Percentiles rank a stretch among this genome's conserved stretches.
phyloP scores from a whole-genome alignment of 2,888 invertebrate species.

The Boloria selene region DNA sequence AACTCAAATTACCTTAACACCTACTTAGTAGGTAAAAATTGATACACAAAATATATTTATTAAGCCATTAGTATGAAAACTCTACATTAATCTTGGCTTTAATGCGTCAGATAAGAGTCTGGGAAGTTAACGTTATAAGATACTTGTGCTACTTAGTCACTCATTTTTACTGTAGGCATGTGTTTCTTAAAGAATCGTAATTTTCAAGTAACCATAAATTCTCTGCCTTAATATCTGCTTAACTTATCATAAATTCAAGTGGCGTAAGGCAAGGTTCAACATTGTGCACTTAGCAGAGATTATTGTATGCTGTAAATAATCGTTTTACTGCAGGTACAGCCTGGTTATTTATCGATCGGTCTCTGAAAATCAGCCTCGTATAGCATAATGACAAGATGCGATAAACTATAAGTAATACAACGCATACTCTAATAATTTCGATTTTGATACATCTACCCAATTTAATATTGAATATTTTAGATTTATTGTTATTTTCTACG shows the following conservation, averaged over 20 bases:
- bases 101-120: constrained; percentile 10
- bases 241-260: constrained; percentile 67
- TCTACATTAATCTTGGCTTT: neutral
- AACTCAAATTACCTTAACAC: too few species aligned
- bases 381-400: neutral
- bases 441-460: too few species aligned
- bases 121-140: constrained; percentile 7
- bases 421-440: too few species aligned
- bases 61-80: neutral
- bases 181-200: constrained; percentile 38
- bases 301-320: constrained; percentile 65
- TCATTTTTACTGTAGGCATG: constrained; percentile 13
- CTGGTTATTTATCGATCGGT: constrained; percentile 55
- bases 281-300: constrained; percentile 67
- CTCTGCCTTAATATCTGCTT: constrained; percentile 69
- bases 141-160: constrained; percentile 22
- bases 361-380: constrained; percentile 10
- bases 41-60: neutral
- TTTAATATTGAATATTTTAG: too few species aligned
- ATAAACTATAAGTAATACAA: neutral
- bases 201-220: constrained; percentile 62
- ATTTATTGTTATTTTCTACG: too few species aligned
- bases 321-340: constrained; percentile 52
- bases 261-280: constrained; percentile 48
- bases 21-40: neutral